Base-by-base conservation (phyloP, 2,113 vertebrate genomes). In the Guaruba guarouba region DNA sequence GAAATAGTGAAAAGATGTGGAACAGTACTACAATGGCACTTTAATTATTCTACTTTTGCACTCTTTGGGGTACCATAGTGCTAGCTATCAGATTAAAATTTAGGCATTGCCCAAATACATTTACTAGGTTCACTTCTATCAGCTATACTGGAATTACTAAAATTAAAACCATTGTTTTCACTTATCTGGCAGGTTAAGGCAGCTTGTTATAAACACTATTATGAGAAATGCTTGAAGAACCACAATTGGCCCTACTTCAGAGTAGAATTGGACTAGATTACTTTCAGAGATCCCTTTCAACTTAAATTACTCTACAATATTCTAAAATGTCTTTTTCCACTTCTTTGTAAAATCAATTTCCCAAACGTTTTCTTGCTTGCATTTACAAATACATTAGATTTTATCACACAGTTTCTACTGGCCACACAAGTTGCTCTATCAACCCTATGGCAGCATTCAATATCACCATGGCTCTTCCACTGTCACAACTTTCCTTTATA, bases 91-190 rank as follows among this genome's bases (percentile, higher is more conserved):
- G 51, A 39, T 33, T 63, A 81, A 86, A 86, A 74, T 70, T 70
- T 44, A 67, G 2, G 12, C 35, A 61, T 22, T 75, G 49, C 15
- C 31, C 17, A 49, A 35, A 82, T 27, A 48, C 6, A 29, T 59
- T 77, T 74, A 70, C 49, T 23, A 66, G 49, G 15, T 69, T 46
- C 8, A 16, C 54, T 80, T 88, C 63, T 86, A 66, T 19, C 9
- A 39, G 16, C 57, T 63, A 37, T 63, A 81, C 67, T 92, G 68
- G 44, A 77, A 81, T 11, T 9, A 43, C 41, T 57, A 41, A 75
- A 94, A 80, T 62, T 64, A 88, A 93, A 95, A 68, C n/a, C 79
- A 88, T 71, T 92, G 41, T 86, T 93, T 77, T 85, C 25, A 82
- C 51, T 84, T 48, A 51, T 49, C 20, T 48, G 52, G 71, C 82